Evolutionary conservation across 2,113 vertebrate species (phyloP), one percentile per base, ranked within the genome.

Genomic region (Meriones unguiculatus): DNA sequence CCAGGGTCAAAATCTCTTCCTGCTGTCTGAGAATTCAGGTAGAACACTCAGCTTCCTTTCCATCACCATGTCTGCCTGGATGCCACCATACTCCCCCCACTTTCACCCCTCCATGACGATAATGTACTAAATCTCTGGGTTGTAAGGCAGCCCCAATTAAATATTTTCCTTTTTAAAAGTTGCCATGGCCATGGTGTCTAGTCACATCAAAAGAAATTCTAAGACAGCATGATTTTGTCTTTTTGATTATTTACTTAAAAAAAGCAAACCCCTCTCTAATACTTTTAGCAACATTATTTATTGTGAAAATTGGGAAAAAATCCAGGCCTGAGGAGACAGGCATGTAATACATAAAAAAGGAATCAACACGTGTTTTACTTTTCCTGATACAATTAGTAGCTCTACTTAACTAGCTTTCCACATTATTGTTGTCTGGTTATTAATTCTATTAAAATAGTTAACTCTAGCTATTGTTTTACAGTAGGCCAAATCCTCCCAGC

Each of bases 121-220:
- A 38, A 73, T 73, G 18, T 17, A 38, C 18, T 73, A 38, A 73
- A 38, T 8, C 0, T 38, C n/a, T 38, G 7, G n/a, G 38, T 3
- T 73, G 7, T 73, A 38, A 22, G 18, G 35, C 17, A 73, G 30
- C 70, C 2, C 5, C 70, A 73, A 73, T 22, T 10, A 38, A 3
- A 22, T 73, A 38, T 22, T 38, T 73, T 73, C 8, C 35, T 38
- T 73, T 38, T 22, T 73, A 22, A 73, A 38, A 22, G 57, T 22
- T 38, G 18, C n/a, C 1, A 4, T 38, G n/a, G n/a, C 38, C n/a
- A 20, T 10, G 3, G 20, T 22, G n/a, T 22, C 1, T 22, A 7
- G 38, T 73, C 18, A 38, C 7, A 73, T 35, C 70, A 73, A 72
- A n/a, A 72, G 35, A n/a, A 72, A 38, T 35, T 6, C 18, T 72